phyloP scores from a whole-genome alignment of 2,113 vertebrate species.

The Actenoides hombroni region DNA sequence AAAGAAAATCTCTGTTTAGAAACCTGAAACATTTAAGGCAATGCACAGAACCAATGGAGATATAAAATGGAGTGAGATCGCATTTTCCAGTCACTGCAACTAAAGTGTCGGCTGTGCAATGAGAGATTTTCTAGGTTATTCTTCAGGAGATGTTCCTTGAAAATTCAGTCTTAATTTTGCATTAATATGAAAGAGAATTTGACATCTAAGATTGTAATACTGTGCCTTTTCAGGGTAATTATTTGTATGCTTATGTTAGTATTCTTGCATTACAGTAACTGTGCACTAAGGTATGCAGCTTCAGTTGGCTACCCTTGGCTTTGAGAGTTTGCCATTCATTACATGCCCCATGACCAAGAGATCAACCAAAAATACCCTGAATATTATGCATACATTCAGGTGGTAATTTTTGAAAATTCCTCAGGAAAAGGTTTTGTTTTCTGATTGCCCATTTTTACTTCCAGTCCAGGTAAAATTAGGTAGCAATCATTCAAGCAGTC shows the following conservation, averaged over 20 bases:
- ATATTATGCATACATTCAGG: background rate
- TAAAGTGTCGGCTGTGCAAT: accelerated
- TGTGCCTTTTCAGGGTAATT: background rate
- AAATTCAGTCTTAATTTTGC: background rate
- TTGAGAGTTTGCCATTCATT: background rate
- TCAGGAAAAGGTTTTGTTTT: background rate
- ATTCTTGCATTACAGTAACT: background rate
- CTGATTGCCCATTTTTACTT: background rate
- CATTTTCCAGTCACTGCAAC: background rate
- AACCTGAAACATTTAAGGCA: background rate
- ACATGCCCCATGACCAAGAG: background rate
- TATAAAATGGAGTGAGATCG: background rate
- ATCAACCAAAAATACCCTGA: background rate
- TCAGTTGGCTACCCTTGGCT: background rate
- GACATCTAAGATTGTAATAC: background rate
- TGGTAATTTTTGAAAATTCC: background rate
- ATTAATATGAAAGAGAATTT: background rate
- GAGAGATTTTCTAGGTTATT: background rate
- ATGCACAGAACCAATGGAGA: background rate
- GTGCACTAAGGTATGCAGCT: background rate
- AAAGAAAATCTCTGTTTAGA: constrained; percentile 16
- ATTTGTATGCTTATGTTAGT: background rate
- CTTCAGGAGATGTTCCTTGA: background rate
- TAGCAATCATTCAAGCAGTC: background rate
- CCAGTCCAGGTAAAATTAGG: constrained; percentile 13